phyloP scores from a whole-genome alignment of 2,888 invertebrate species.

The Xylophagus ater region DNA sequence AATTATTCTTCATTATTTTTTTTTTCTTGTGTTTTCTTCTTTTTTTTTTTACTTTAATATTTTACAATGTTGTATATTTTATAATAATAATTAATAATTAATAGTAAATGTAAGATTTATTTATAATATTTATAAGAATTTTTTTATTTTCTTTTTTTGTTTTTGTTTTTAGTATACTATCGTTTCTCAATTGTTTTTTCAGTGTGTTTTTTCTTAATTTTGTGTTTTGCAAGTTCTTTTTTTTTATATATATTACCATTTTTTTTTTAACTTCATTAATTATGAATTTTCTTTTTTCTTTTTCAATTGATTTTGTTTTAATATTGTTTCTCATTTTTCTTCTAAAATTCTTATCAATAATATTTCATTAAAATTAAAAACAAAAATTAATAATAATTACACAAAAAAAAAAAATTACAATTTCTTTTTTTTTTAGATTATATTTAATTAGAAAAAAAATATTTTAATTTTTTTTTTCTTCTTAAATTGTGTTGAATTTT shows the following conservation, averaged over 20 bases:
- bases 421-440: constrained; percentile 16
- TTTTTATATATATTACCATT: neutral
- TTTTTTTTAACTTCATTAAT: constrained; percentile 1
- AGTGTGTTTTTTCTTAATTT: no score
- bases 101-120: neutral
- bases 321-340: no score
- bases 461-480: constrained; percentile 11
- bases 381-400: neutral
- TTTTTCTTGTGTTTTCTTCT: neutral
- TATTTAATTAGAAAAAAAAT: constrained; percentile 16
- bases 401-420: constrained; percentile 8
- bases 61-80: neutral
- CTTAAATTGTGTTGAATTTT: constrained; percentile 13
- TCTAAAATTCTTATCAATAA: no score
- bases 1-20: constrained; percentile 1
- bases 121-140: neutral
- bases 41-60: neutral
- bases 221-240: constrained; percentile 2
- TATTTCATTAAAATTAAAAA: no score
- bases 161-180: constrained; percentile 11
- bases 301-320: no score
- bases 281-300: no score
- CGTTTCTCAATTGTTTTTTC: no score
- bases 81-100: neutral
- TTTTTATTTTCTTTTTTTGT: no score